A percentile compares a stretch with the other conserved stretches of the same genome.
Conservation (phyloP, 2,888 invertebrate genomes). For the Hesperia comma region DNA sequence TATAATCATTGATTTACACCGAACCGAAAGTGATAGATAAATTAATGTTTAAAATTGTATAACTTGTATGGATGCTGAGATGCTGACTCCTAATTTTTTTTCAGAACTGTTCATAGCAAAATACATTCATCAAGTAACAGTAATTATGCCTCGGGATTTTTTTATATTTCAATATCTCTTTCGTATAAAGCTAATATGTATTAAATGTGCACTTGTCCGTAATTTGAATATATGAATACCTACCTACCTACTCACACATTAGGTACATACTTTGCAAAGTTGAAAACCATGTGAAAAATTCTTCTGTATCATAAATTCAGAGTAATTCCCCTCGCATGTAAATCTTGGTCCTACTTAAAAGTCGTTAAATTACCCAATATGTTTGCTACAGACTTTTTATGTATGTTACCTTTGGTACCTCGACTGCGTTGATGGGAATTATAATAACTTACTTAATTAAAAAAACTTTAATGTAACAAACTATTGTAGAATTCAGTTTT, state of each 20-base stretch:
- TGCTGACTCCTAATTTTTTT: no score
- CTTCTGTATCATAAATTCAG: constrained; percentile 33
- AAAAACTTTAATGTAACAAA: neutral
- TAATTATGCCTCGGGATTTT: constrained; percentile 40
- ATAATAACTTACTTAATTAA: neutral
- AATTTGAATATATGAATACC: constrained; percentile 59
- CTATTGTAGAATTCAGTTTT: neutral
- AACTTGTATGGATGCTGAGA: no score
- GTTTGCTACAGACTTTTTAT: neutral
- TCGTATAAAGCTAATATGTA: constrained; percentile 59
- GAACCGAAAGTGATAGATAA: no score
- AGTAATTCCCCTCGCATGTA: neutral
- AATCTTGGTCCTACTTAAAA: constrained; percentile 5
- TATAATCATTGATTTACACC: no score
- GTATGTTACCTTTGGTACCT: neutral
- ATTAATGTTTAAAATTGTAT: no score
- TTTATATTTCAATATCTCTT: constrained; percentile 62
- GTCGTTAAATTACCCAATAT: neutral
- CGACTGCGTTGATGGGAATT: neutral
- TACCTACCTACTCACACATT: constrained; percentile 41
- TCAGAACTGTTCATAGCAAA: no score
- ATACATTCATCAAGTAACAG: constrained; percentile 5
- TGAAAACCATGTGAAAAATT: constrained; percentile 10
- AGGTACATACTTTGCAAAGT: constrained; percentile 36
- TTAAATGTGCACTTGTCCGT: constrained; percentile 59